A percentile compares a stretch with the other conserved stretches of the same genome.
Conservation (phyloP, 1,140 invertebrate species). For the Geopemphigus sp. region DNA sequence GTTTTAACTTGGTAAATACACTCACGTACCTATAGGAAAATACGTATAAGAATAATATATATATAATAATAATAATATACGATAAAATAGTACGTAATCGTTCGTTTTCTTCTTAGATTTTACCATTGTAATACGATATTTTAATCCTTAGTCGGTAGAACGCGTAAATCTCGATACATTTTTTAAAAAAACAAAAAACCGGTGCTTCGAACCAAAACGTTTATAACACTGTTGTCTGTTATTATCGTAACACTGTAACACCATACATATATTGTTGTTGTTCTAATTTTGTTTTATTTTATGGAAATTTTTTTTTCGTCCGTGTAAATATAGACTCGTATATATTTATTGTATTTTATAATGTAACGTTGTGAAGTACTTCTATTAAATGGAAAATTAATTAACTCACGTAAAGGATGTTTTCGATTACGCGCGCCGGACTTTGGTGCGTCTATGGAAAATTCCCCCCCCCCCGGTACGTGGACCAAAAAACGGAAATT, state of each 20-base stretch:
- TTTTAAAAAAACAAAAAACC: not conserved
- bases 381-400: constrained; percentile 39
- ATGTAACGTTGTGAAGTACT: constrained; percentile 34
- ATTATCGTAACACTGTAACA: constrained; percentile 48
- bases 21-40: not conserved
- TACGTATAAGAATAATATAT: not conserved
- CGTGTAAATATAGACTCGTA: constrained; percentile 27
- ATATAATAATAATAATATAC: not conserved
- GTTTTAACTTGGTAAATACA: too few relatives aligned
- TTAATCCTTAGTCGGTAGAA: not conserved
- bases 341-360: constrained; percentile 34
- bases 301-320: constrained; percentile 42
- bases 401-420: constrained; percentile 8
- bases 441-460: too few relatives aligned
- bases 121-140: constrained; percentile 21
- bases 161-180: too few relatives aligned
- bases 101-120: constrained; percentile 15
- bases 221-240: constrained; percentile 47
- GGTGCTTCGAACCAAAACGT: constrained; percentile 46
- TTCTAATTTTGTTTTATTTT: constrained; percentile 38
- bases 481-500: too few relatives aligned
- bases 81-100: not conserved
- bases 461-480: too few relatives aligned
- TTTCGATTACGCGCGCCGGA: not conserved
- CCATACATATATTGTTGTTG: constrained; percentile 42